Evolutionary conservation across 2,888 invertebrate genomes (phyloP).

Genomic region (Stenodema calcarata): DNA sequence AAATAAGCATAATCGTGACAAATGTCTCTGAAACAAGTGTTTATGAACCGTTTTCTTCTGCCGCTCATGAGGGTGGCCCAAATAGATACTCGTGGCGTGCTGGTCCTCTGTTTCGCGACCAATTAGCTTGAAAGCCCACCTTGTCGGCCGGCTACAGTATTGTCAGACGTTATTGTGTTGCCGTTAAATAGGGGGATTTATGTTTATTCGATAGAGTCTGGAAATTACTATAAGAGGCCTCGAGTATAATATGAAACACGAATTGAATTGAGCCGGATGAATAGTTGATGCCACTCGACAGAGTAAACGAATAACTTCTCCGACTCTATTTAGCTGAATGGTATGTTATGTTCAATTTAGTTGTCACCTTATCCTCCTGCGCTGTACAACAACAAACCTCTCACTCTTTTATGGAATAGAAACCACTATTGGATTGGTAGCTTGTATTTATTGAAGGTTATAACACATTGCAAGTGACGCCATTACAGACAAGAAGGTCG

Average conservation of each 20-base stretch:
- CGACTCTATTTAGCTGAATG: no score
- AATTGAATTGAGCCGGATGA: background rate
- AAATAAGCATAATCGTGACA: no score
- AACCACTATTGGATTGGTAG: no score
- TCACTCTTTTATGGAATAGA: no score
- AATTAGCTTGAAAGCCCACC: slow-evolving; percentile 11
- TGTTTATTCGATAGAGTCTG: background rate
- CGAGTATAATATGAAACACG: background rate
- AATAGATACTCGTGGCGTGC: background rate
- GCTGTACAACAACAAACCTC: no score
- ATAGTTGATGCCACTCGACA: no score
- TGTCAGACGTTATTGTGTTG: background rate
- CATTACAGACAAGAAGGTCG: no score
- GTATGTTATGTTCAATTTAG: no score
- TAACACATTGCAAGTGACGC: no score
- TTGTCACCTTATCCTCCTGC: no score
- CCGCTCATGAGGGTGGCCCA: background rate
- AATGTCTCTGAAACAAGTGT: background rate
- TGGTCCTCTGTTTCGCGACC: background rate
- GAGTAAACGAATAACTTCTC: no score
- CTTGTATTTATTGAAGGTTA: no score
- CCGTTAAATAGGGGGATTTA: background rate
- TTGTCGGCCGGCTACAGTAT: background rate
- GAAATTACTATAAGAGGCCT: background rate
- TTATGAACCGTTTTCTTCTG: background rate